Evolutionary conservation across 1,140 invertebrate genomes (phyloP), one percentile per base, ranked within the genome.

Genomic region (Monomorium pharaonis): DNA sequence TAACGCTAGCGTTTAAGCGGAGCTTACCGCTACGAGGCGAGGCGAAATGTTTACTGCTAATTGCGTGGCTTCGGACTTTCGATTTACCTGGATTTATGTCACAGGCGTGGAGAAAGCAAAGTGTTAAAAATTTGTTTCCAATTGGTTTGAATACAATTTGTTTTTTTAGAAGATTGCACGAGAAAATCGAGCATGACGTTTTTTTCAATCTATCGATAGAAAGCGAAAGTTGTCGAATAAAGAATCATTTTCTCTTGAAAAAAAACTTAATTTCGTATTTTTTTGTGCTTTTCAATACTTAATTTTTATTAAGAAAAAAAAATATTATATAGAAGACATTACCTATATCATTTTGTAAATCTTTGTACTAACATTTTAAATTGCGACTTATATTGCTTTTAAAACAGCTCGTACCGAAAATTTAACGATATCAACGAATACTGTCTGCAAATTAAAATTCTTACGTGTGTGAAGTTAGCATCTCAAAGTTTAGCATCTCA

Each of bases 11-110:
- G 49, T 89, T 89, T 90, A 90, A 90, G 85, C 86, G 47, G 60
- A 63, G 88, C 88, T 90, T 89, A 89, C 88, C 69, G 37, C 67
- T 76, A 89, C 86, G 86, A 85, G 86, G 86, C 63, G 75, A 87
- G 18, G 70, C 75, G 70, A 83, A 67, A 89, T 90, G 89, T 89
- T 89, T 90, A 89, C 89, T 90, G 89, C 86, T 90, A 90, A 90
- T 90, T 90, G 88, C 81, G 67, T 44, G 70, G 87, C 27, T 86
- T 89, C 62, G 51, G 49, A 54, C 30, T 63, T 80, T 51, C 78
- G 88, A 90, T 90, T 89, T 89, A 87, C 76, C n/a, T 47, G 49
- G 27, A 80, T 85, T 85, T 85, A 85, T 85, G 21, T 58, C 47
- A 67, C 37, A 16, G 30, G 67, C 78, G 12, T 62, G 54, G 21